Conservation (phyloP, 2,888 invertebrate species). For the Digitonthophagus gazella region DNA sequence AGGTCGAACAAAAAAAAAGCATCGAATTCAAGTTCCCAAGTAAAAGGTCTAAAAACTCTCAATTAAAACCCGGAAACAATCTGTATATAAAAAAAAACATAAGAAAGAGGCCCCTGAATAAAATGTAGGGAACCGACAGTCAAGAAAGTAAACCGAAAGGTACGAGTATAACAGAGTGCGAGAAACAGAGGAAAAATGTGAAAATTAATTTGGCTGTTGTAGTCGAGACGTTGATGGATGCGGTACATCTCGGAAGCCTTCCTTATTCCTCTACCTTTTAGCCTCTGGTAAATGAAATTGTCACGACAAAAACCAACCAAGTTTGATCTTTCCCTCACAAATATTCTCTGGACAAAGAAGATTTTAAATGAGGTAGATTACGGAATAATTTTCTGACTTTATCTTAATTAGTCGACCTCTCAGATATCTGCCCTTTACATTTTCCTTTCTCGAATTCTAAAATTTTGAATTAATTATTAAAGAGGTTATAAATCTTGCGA, state of each 20-base stretch:
- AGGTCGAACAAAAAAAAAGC: background rate
- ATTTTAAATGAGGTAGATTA: background rate
- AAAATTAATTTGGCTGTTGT: conserved; percentile 7
- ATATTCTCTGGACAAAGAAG: background rate
- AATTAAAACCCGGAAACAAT: too few relatives aligned
- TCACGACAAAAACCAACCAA: background rate
- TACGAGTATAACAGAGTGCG: background rate
- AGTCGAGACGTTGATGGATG: conserved; percentile 1
- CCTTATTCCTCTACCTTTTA: conserved; percentile 1
- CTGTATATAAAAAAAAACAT: too few relatives aligned
- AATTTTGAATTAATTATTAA: too few relatives aligned
- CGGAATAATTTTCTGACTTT: background rate
- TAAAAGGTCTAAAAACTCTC: too few relatives aligned
- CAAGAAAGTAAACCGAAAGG: too few relatives aligned
- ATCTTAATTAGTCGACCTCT: background rate
- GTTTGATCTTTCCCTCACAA: background rate
- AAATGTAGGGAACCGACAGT: too few relatives aligned
- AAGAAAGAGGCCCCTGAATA: too few relatives aligned
- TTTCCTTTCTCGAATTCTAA: too few relatives aligned
- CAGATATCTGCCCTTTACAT: too few relatives aligned
- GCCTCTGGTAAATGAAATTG: background rate
- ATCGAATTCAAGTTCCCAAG: too few relatives aligned
- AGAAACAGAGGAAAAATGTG: background rate
- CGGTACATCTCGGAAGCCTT: background rate
- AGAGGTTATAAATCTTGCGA: too few relatives aligned